phyloP scores from a whole-genome alignment of 2,888 invertebrate species.

The Chirona hameri region DNA sequence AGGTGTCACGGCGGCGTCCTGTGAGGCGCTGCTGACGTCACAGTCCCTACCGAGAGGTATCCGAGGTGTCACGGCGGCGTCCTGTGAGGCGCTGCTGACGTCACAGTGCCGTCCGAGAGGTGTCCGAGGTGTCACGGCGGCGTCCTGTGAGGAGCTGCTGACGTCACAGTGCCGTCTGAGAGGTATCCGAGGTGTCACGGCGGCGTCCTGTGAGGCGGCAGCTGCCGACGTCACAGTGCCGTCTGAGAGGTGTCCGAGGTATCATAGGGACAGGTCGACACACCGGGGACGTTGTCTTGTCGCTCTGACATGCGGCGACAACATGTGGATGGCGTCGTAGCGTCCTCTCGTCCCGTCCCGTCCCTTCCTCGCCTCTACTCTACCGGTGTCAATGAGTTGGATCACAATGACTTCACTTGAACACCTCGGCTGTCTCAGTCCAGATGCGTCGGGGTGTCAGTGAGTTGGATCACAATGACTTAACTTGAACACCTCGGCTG shows the following conservation, averaged over 20 bases:
- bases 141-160: neutral
- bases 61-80: neutral
- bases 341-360: too few species aligned
- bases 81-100: neutral
- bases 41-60: neutral
- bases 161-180: neutral
- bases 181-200: neutral
- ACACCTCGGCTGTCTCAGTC: too few species aligned
- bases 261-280: too few species aligned
- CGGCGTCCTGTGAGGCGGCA: neutral
- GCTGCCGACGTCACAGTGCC: neutral
- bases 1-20: neutral
- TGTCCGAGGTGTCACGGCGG: neutral
- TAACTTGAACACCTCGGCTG: too few species aligned
- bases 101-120: neutral
- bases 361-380: too few species aligned
- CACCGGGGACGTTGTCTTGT: too few species aligned
- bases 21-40: neutral
- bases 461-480: too few species aligned
- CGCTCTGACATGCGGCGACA: too few species aligned
- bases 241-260: neutral
- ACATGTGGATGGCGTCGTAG: too few species aligned
- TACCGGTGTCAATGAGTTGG: too few species aligned
- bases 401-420: too few species aligned
- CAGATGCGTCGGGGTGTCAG: too few species aligned